Percentiles rank a stretch among this genome's conserved stretches.
Conservation (phyloP, 2,797 vertebrate species). For the Hirundo rustica region DNA sequence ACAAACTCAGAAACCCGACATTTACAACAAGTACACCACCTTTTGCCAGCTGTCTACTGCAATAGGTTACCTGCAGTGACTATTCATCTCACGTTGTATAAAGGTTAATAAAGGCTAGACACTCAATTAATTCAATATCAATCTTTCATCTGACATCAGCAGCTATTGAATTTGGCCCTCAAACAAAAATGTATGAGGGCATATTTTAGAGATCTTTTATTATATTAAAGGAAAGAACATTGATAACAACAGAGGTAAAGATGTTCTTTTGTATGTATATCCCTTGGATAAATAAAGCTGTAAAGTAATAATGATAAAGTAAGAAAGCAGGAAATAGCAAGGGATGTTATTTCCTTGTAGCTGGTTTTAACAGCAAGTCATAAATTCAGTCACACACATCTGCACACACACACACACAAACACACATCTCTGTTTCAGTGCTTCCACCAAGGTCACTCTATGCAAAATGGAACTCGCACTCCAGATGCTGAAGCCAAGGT, state of each 20-base stretch:
- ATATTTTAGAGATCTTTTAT: background rate
- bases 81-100: background rate
- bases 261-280: constrained; percentile 30
- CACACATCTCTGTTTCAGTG: background rate
- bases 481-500: constrained; percentile 53
- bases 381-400: constrained; percentile 60
- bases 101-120: constrained; percentile 35
- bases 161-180: background rate
- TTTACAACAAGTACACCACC: background rate
- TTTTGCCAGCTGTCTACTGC: background rate
- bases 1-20: background rate
- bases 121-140: constrained; percentile 3
- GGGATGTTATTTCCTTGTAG: constrained; percentile 30
- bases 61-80: background rate
- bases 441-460: constrained; percentile 71
- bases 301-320: constrained; percentile 44
- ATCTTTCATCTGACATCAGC: background rate
- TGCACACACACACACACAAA: background rate
- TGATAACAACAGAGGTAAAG: background rate
- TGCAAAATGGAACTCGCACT: constrained; percentile 66
- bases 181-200: background rate
- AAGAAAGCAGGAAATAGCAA: background rate
- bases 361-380: constrained; percentile 22
- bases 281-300: constrained; percentile 7
- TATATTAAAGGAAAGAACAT: background rate